Evolutionary conservation across 2,888 invertebrate genomes (phyloP).

Genomic region (Catotricha subobsoleta): DNA sequence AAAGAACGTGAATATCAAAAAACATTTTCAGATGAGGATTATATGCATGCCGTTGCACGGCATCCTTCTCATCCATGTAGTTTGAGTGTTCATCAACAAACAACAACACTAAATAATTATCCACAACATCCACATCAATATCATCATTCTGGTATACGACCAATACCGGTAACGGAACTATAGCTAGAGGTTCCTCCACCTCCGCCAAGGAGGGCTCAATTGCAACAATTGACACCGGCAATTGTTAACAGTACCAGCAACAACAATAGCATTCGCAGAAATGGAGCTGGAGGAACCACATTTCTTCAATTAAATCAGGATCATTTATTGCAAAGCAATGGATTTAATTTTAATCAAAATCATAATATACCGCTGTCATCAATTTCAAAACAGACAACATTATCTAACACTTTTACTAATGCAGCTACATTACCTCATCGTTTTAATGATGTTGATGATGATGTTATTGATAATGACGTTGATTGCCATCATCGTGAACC

Average conservation of each 20-base stretch:
- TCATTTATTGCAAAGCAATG: slow-evolving; percentile 20
- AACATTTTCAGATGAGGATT: slow-evolving; percentile 76
- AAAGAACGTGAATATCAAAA: slow-evolving; percentile 82
- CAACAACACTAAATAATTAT: slow-evolving; percentile 18
- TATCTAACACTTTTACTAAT: not conserved
- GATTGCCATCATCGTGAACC: not conserved
- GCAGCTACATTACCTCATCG: not conserved
- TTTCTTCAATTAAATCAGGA: slow-evolving; percentile 28
- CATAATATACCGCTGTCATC: not conserved
- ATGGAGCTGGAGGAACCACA: not conserved
- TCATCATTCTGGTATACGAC: slow-evolving; percentile 35
- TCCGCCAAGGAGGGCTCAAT: slow-evolving; percentile 35
- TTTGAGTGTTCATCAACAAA: slow-evolving; percentile 20
- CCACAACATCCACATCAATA: slow-evolving; percentile 31
- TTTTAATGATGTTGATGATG: not conserved
- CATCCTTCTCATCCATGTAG: slow-evolving; percentile 26
- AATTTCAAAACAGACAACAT: not conserved
- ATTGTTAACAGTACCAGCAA: not conserved
- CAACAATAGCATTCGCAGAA: not conserved
- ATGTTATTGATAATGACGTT: not conserved
- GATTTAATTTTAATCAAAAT: not conserved
- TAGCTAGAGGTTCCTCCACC: slow-evolving; percentile 87
- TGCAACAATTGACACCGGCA: slow-evolving; percentile 14
- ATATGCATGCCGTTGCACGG: slow-evolving; percentile 26
- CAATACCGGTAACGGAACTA: slow-evolving; percentile 82